Evolutionary conservation across 2,113 vertebrate genomes (phyloP), one percentile per base, ranked within the genome.

Genomic region (Dinomys branickii): DNA sequence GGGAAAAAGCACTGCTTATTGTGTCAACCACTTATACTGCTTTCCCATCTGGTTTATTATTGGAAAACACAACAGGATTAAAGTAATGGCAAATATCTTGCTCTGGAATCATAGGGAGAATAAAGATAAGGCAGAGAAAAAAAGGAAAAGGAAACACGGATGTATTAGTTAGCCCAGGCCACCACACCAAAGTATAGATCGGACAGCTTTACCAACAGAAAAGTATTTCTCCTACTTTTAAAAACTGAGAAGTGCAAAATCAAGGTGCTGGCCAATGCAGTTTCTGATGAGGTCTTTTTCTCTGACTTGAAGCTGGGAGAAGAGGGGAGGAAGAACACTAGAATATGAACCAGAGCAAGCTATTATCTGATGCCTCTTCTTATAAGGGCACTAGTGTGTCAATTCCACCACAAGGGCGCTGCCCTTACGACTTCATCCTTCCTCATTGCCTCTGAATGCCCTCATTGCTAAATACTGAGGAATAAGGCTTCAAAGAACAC

Each of bases 321-420:
- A 0, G 2, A 63, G 14, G 26, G 4, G 10, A 24, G 14, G 24
- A 17, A 8, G 14, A 19, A 41, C 0, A 28, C 7, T 2, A 41
- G 16, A 80, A 35, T 10, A 80, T 7, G 50, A 54, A 30, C 50
- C 28, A 20, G 33, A 20, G 17, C 30, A 80, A 35, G 30, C 6
- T 54, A 35, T 24, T 75, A 41, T 38, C 19, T 71, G 65, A 24
- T 47, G 5, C 47, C n/a, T 69, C 6, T 85, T 50, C 61, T 61
- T 61, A 0, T 9, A 86, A 67, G n/a, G 22, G 2, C n/a, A 14
- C 3, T 24, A 54, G 52, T 9, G 4, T 54, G 12, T 5, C 50
- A 71, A 71, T 30, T 19, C 16, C 22, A 63, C 11, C 2, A 58
- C 11, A n/a, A 81, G 13, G 38, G 16, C 6, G 7, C 30, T 4